Percentiles rank a stretch among this genome's conserved stretches.
These are phyloP conservation scores for Sebastolobus alascanus DNA, from an alignment of 2,797 vertebrate genomes.

Conservation along the genomic window DNA sequence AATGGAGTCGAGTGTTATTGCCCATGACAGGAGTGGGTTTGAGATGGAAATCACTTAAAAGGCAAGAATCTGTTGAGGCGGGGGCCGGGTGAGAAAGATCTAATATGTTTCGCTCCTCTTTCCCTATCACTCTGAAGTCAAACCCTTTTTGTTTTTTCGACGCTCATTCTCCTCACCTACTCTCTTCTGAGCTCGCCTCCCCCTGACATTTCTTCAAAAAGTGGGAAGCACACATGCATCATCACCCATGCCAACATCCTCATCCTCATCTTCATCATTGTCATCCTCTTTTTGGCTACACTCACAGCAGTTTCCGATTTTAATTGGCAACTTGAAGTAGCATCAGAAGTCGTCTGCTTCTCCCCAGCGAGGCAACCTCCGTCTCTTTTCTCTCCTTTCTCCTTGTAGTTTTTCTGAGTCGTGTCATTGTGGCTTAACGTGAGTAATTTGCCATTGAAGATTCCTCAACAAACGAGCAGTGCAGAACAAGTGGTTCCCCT, in stretches of 20 bases:
- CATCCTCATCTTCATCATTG: constrained; percentile 50
- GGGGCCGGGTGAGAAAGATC: constrained; percentile 62
- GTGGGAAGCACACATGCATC: constrained; percentile 9
- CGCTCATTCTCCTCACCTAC: constrained; percentile 50
- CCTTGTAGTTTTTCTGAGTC: constrained; percentile 55
- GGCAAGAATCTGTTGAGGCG: constrained; percentile 64
- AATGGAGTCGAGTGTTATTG: constrained; percentile 71
- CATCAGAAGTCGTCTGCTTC: constrained; percentile 63
- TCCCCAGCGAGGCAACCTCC: constrained; percentile 63
- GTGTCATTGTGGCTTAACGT: constrained; percentile 67
- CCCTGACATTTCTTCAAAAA: constrained; percentile 54
- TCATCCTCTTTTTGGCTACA: constrained; percentile 61
- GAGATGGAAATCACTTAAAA: constrained; percentile 78
- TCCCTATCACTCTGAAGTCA: constrained; percentile 61
- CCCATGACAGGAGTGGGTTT: constrained; percentile 71
- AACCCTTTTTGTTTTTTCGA: constrained; percentile 49
- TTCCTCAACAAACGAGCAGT: constrained; percentile 63
- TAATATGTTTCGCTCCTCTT: constrained; percentile 54
- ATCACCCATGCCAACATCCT: constrained; percentile 34
- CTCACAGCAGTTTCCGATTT: constrained; percentile 62
- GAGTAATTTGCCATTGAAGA: constrained; percentile 74
- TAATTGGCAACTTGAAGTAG: constrained; percentile 77
- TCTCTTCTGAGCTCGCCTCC: constrained; percentile 48
- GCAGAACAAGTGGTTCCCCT: constrained; percentile 65
- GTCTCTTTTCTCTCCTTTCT: constrained; percentile 19